Percentiles rank a stretch among this genome's conserved stretches.
phyloP scores from a whole-genome alignment of 2,113 vertebrate genomes.

The Peucedramus taeniatus region DNA sequence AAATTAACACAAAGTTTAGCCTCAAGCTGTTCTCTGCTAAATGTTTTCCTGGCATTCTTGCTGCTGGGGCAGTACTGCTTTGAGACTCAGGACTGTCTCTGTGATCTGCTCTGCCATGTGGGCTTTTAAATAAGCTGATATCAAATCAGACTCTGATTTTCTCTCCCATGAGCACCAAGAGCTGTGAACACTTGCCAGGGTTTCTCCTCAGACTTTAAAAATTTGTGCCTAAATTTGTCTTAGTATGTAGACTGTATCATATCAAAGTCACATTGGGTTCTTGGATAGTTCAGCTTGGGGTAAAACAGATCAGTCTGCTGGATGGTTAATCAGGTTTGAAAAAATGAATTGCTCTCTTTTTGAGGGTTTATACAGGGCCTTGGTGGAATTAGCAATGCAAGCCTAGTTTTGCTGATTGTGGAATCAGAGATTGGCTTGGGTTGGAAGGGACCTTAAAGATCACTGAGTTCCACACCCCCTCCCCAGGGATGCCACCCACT shows the following conservation, averaged over 20 bases:
- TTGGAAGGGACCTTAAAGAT: background rate
- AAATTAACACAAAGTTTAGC: background rate
- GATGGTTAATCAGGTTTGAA: background rate
- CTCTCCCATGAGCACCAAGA: background rate
- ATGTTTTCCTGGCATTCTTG: background rate
- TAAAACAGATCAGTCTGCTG: background rate
- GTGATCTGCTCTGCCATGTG: background rate
- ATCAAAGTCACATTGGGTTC: background rate
- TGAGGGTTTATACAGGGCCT: background rate
- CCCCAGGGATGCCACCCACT: background rate
- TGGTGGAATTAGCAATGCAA: background rate
- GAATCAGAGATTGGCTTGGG: background rate
- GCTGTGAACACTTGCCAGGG: background rate
- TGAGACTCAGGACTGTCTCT: background rate
- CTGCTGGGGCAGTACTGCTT: background rate
- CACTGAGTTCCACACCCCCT: background rate
- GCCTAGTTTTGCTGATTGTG: background rate
- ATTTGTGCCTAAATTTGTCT: background rate
- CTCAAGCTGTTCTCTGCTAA: background rate
- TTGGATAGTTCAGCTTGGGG: background rate
- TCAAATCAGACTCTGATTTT: background rate
- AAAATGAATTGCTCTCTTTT: background rate
- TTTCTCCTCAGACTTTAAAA: background rate
- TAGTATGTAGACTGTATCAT: background rate
- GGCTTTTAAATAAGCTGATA: constrained; percentile 8